Base-by-base conservation (phyloP, 2,888 invertebrate species). In the Amphipyra tragopoginis region DNA sequence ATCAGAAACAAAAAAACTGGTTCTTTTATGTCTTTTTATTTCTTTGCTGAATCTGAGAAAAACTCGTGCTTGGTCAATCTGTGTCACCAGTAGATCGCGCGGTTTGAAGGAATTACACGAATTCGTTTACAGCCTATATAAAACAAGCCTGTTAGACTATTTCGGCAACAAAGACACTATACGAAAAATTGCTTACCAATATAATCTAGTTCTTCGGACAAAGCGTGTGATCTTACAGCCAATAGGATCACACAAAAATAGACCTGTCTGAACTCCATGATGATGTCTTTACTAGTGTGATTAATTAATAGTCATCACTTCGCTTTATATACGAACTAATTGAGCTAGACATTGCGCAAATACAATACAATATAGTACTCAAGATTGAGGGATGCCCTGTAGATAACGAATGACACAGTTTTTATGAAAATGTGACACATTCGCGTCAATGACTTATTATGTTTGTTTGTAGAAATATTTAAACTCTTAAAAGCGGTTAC, bases 171-270 rank as follows among this genome's bases (percentile, higher is more conserved):
- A 44, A 44, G 4, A 42, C 15, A 7, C 0, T 42, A 21, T 2
- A 39, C 5, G 29, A n/a, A 47, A 38, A 1, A 26, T n/a, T n/a
- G 21, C 68, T 67, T 15, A 59, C 74, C 50, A 1, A 29, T 33
- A 13, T 48, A 11, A 5, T 42, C 36, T 3, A 15, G 4, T 29
- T 59, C 42, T 39, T 47, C 45, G 10, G 29, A n/a, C 6, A 13
- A 36, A 14, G 40, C 47, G 13, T 47, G 29, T 10, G 69, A 15
- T 21, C 39, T 50, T 15, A 47, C 42, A 2, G 13, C 7, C 8
- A 69, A 13, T 5, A 68, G 33, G 4, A 59, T 7, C 11, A 59
- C 13, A 54, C 21, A 59, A 59, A 40, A 8, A 39, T n/a, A 73
- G n/a, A 43, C 14, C 0, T 21, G 15, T 33, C 6, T 14, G 39